These are phyloP conservation scores for Aplocera efformata DNA, from an alignment of 2,888 invertebrate species.

Conservation along the genomic window DNA sequence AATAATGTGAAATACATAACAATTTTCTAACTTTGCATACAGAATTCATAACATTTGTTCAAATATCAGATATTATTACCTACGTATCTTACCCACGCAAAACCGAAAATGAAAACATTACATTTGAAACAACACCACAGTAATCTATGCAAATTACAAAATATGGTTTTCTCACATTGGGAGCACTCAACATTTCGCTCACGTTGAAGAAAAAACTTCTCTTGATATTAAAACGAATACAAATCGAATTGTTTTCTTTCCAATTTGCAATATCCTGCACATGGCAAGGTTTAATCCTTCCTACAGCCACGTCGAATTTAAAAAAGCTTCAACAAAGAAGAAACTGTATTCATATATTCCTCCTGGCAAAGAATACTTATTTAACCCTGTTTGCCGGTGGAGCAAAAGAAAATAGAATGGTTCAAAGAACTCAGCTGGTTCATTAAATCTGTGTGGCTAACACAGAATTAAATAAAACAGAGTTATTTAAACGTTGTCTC, in stretches of 20 bases:
- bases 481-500: too few relatives aligned
- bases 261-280: slow-evolving; percentile 9
- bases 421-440: not conserved
- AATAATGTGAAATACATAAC: too few relatives aligned
- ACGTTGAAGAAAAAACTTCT: not conserved
- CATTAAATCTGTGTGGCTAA: too few relatives aligned
- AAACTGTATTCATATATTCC: slow-evolving; percentile 12
- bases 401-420: slow-evolving; percentile 1
- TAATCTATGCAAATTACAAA: slow-evolving; percentile 7
- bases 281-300: slow-evolving; percentile 6
- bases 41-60: too few relatives aligned
- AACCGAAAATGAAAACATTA: too few relatives aligned
- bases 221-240: slow-evolving; percentile 1
- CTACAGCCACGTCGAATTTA: slow-evolving; percentile 8
- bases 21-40: too few relatives aligned
- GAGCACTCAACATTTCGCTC: not conserved
- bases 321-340: slow-evolving; percentile 12
- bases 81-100: too few relatives aligned
- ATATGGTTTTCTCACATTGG: slow-evolving; percentile 5
- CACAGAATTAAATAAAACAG: too few relatives aligned
- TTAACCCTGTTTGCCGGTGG: slow-evolving; percentile 8
- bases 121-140: not conserved
- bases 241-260: not conserved
- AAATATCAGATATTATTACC: too few relatives aligned
- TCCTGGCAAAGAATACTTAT: slow-evolving; percentile 11